Evolutionary conservation across 2,797 vertebrate species (phyloP).

Genomic region (Ibycter americanus): DNA sequence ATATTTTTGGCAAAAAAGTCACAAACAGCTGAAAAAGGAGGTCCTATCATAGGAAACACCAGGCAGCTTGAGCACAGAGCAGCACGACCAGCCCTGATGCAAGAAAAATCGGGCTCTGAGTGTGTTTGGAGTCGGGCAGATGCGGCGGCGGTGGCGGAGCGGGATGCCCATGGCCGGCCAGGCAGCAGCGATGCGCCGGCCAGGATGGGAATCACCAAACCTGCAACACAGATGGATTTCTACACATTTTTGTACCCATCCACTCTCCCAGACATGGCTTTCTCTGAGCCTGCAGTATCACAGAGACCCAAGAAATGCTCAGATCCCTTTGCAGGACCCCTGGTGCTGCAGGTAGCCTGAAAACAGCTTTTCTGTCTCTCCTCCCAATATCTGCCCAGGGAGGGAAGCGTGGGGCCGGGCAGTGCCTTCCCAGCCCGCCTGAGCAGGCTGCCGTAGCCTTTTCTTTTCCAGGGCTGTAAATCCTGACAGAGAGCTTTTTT

Average conservation of each 20-base stretch:
- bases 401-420: not conserved
- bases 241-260: not conserved
- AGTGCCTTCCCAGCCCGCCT: not conserved
- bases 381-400: not conserved
- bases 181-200: rapidly evolving
- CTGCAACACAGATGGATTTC: not conserved
- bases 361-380: not conserved
- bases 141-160: rapidly evolving
- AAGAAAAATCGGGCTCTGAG: no score
- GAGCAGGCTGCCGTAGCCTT: not conserved
- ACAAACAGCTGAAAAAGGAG: not conserved
- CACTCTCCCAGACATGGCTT: rapidly evolving
- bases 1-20: not conserved
- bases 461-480: slow-evolving; percentile 31
- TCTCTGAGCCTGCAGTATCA: not conserved
- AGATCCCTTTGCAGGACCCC: not conserved
- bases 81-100: not conserved
- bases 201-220: not conserved
- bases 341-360: not conserved
- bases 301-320: not conserved
- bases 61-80: rapidly evolving
- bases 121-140: not conserved
- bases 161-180: rapidly evolving
- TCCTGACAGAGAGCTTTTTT: not conserved
- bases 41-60: rapidly evolving